These are phyloP conservation scores for Cepaea hortensis DNA, from an alignment of 2,888 invertebrate genomes.

Conservation along the genomic window DNA sequence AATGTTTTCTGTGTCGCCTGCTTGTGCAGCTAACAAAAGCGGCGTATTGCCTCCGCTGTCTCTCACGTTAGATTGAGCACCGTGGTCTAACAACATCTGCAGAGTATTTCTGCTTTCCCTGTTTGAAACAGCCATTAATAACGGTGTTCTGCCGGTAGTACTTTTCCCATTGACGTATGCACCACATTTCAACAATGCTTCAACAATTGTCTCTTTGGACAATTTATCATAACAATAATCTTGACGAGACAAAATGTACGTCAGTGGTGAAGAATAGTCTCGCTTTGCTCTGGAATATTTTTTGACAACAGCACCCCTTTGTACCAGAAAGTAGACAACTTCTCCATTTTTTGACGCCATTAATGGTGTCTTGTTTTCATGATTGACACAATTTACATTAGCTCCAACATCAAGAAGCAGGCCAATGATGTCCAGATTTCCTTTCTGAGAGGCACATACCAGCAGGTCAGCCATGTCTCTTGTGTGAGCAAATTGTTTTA, in stretches of 20 bases:
- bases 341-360: not conserved
- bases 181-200: not conserved
- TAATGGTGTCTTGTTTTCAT: not conserved
- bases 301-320: not conserved
- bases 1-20: not conserved
- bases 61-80: not conserved
- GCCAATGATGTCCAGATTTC: not conserved
- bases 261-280: not conserved
- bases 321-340: not conserved
- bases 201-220: not conserved
- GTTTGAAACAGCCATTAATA: not conserved
- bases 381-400: not conserved
- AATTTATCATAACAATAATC: not conserved
- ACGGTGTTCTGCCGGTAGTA: not conserved
- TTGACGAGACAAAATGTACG: not conserved
- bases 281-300: not conserved
- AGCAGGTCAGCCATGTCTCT: not conserved
- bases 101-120: not conserved
- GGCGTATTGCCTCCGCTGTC: not conserved
- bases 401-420: constrained; percentile 14
- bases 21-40: not conserved
- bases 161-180: not conserved
- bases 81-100: not conserved
- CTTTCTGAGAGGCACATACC: not conserved
- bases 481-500: not conserved